Evolutionary conservation across 2,113 vertebrate species (phyloP).

Genomic region (Porphyrio hochstetteri): DNA sequence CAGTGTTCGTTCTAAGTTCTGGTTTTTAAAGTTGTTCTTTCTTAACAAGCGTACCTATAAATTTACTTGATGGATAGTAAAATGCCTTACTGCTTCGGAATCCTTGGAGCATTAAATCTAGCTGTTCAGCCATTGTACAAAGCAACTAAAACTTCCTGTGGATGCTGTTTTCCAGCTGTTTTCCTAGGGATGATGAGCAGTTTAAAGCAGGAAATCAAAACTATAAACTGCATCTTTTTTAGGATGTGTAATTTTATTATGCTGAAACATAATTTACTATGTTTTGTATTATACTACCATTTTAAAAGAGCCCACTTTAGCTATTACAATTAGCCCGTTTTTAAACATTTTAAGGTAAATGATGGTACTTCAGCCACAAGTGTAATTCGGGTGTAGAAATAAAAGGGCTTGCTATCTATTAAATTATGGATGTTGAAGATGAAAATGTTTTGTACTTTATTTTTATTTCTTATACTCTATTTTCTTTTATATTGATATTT

Average conservation of each 20-base stretch:
- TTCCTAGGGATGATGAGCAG: conserved; percentile 50
- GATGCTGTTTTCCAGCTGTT: conserved; percentile 68
- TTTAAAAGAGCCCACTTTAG: conserved; percentile 71
- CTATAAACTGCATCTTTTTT: conserved; percentile 79
- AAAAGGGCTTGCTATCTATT: conserved; percentile 77
- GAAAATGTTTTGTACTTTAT: conserved; percentile 84
- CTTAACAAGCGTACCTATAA: conserved; percentile 91
- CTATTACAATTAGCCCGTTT: conserved; percentile 67
- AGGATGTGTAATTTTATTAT: conserved; percentile 81
- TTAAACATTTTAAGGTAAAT: conserved; percentile 73
- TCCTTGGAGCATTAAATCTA: conserved; percentile 4
- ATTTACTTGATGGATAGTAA: conserved; percentile 85
- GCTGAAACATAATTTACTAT: conserved; percentile 84
- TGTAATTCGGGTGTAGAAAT: conserved; percentile 74
- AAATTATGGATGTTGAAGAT: conserved; percentile 80
- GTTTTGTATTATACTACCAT: conserved; percentile 79
- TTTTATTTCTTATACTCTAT: conserved; percentile 82
- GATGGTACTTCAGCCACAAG: conserved; percentile 66
- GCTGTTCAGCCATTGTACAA: conserved; percentile 29
- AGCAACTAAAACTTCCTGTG: conserved; percentile 48
- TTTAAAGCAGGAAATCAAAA: conserved; percentile 71
- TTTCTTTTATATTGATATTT: conserved; percentile 82
- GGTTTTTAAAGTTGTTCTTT: conserved; percentile 33
- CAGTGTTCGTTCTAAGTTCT: not conserved
- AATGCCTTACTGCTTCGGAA: conserved; percentile 33